Base-by-base conservation (phyloP, 2,797 vertebrate species). In the Kryptopterus vitreolus region DNA sequence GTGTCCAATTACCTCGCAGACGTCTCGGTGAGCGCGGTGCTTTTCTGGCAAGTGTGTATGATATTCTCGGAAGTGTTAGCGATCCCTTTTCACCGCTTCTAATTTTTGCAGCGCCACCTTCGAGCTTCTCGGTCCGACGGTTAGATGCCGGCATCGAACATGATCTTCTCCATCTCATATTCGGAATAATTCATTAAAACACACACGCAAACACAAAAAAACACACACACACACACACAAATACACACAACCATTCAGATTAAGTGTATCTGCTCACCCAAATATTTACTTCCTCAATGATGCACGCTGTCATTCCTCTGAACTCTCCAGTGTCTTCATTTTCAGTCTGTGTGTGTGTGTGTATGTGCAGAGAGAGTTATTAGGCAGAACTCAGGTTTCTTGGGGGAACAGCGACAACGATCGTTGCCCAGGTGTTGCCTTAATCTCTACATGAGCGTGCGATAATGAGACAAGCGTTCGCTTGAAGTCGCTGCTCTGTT, bases 391-490 rank as follows among this genome's bases (percentile, higher is more conserved):
- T 48, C 50, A 68, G 55, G 74, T 58, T 53, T 24, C 68, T 59
- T 57, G n/a, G 46, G 68, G 65, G 79, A 48, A 77, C 15, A 4
- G 18, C 46, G 75, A 63, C 71, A 66, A 26, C 35, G 61, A 46
- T 24, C 53, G 12, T 63, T 69, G 74, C 71, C 43, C 80, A 66
- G 74, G 77, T 72, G 80, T 71, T 29, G 11, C 63, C 29, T 55
- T 84, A 79, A 84, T 84, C 83, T 81, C 38, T 79, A 84, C 83
- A 84, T n/a, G 65, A 58, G 80, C 59, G 18, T 12, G 26, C 18
- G 76, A 84, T 79, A 84, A 84, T 76, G 58, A 81, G 77, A 81
- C 77, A 79, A 69, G 50, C 53, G 35, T 46, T 77, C 33, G 31
- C 74, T 53, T 26, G 52, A 75, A 82, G 73, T 63, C 62, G 46